A percentile compares a stretch with the other conserved stretches of the same genome.
Evolutionary conservation across 2,797 vertebrate genomes (phyloP).

Genomic region (Clarias platycephalus): DNA sequence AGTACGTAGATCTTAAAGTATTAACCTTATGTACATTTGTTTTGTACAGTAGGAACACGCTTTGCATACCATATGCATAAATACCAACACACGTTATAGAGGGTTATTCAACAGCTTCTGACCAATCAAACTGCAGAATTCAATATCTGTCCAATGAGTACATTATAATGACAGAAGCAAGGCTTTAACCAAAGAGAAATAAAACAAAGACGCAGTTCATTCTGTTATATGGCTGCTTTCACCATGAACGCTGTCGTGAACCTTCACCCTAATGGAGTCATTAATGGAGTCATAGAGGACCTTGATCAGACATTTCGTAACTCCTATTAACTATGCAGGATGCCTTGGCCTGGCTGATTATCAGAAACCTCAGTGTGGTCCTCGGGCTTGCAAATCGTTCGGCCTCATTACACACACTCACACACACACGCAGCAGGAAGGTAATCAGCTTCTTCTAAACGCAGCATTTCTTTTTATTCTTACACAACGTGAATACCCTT

Average conservation of each 20-base stretch:
- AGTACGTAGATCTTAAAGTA: not conserved
- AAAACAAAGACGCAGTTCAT: not conserved
- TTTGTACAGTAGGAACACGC: not conserved
- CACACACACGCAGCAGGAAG: not conserved
- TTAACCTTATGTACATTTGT: not conserved
- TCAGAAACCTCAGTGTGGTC: slow-evolving; percentile 23
- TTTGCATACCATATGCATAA: not conserved
- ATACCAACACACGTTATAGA: not conserved
- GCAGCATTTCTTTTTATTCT: not conserved
- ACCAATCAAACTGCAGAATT: not conserved
- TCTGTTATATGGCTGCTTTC: not conserved
- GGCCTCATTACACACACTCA: slow-evolving; percentile 31
- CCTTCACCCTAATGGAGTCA: not conserved
- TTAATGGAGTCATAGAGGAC: not conserved
- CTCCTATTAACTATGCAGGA: not conserved
- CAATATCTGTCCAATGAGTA: not conserved
- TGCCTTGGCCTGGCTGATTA: slow-evolving; percentile 8
- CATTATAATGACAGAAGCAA: not conserved
- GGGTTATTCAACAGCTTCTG: not conserved
- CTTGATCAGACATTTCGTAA: slow-evolving; percentile 23
- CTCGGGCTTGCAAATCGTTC: slow-evolving; percentile 21
- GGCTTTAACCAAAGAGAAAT: not conserved
- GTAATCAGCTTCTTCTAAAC: slow-evolving; percentile 19
- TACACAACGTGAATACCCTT: not conserved
- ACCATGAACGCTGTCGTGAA: not conserved